Base-by-base conservation (phyloP, 1,140 invertebrate genomes). In the Drosophila pseudoobscura region DNA sequence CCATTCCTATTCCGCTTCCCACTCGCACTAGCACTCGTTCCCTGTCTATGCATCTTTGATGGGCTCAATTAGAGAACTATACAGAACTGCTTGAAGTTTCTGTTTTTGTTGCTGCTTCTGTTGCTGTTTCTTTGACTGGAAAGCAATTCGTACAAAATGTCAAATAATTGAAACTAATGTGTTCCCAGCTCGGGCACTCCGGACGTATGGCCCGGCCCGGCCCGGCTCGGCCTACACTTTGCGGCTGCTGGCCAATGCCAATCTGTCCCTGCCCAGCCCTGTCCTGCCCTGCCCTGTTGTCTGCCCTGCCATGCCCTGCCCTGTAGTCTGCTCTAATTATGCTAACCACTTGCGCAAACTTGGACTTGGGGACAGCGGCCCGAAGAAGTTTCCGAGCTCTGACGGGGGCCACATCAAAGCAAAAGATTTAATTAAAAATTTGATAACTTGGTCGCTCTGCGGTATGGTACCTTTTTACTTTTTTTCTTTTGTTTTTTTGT, bases 371-470 rank as follows among this genome's bases (percentile, higher is more conserved):
- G 31, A 55, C 47, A 52, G 31, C 35, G 54, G 43, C 43, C 29
- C 41, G 13, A 46, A 54, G 59, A 63, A 63, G 26, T 55, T 63
- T 39, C 35, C 35, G 11, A 13, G 35, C 5, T 13, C 35, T 39
- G 35, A 39, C 11, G 35, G 44, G 17, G 17, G 44, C 53, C 17
- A 84, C 80, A 80, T 87, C 80, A 85, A 87, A 85, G 80, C 61
- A 9, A 74, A 50, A 78, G 52, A 85, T 87, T 85, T 87, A 85
- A 87, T 85, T 85, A 85, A 85, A 80, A 85, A 87, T 70, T 53
- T 87, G 74, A 85, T 85, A 85, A 78, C 68, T 79, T 84, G 55
- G 51, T 64, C 79, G 44, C 35, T 17, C 52, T 26, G 58, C 35
- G 31, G 43, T 31, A 50, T 73, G 73, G n/a, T 72, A 29, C 43